phyloP scores from a whole-genome alignment of 1,140 invertebrate species.

The Penaeus chinensis region DNA sequence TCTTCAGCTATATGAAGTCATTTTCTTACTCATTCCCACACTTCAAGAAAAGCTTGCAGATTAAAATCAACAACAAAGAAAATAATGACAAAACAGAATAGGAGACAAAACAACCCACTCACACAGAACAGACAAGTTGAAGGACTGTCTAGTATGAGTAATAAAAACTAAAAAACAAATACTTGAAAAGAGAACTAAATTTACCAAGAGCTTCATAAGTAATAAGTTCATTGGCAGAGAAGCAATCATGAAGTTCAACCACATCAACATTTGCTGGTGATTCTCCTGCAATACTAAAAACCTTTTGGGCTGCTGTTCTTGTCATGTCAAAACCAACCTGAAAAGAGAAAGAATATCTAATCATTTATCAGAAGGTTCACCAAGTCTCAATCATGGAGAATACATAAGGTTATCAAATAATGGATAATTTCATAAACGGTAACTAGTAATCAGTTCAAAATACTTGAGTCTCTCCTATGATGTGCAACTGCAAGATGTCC shows the following conservation, averaged over 20 bases:
- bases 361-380: background rate
- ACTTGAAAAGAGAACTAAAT: background rate
- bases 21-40: no score
- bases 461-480: background rate
- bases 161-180: no score
- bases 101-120: no score
- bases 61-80: no score
- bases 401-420: background rate
- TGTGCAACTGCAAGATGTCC: background rate
- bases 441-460: background rate
- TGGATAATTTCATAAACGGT: background rate
- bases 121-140: no score
- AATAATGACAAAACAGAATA: no score
- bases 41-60: no score
- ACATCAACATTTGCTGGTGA: slow-evolving; percentile 89
- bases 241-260: slow-evolving; percentile 99
- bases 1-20: no score
- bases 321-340: slow-evolving; percentile 97
- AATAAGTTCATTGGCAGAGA: slow-evolving; percentile 97
- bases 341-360: slow-evolving; percentile 59
- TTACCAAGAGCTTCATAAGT: slow-evolving; percentile 95
- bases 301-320: slow-evolving; percentile 80
- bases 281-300: slow-evolving; percentile 83
- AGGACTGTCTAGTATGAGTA: no score
- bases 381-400: background rate